Conservation (phyloP, 2,797 vertebrate genomes). For the Emydoidea blandingii region DNA sequence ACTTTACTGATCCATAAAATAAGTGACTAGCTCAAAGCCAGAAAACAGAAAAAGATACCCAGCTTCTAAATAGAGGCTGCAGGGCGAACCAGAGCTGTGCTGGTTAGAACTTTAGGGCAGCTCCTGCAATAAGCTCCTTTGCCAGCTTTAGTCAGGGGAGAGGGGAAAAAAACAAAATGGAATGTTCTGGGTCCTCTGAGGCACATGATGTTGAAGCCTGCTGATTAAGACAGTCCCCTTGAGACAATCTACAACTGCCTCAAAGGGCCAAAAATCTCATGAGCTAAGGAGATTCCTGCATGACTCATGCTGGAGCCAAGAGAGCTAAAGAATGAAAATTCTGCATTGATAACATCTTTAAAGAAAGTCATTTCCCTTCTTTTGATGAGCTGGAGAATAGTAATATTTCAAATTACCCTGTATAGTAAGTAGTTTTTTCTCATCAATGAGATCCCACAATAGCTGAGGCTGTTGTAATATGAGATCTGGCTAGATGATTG, state of each 20-base stretch:
- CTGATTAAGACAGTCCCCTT: not conserved
- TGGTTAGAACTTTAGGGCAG: slow-evolving; percentile 4
- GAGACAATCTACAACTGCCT: not conserved
- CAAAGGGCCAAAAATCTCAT: not conserved
- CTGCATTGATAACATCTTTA: not conserved
- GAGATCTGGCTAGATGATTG: not conserved
- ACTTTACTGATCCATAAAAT: not conserved
- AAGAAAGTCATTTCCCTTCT: not conserved
- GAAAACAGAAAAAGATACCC: not conserved
- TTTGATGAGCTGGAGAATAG: not conserved
- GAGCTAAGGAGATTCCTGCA: not conserved
- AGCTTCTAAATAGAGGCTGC: not conserved
- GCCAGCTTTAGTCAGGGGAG: not conserved
- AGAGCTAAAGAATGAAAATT: slow-evolving; percentile 11
- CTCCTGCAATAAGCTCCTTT: not conserved
- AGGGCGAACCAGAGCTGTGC: not conserved
- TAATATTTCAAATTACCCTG: not conserved
- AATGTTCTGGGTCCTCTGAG: not conserved
- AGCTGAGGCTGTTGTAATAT: not conserved
- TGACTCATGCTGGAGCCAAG: not conserved
- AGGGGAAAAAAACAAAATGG: not conserved
- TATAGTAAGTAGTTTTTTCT: not conserved
- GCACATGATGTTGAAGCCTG: not conserved
- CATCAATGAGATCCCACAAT: not conserved
- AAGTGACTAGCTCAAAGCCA: not conserved